Evolutionary conservation across 2,113 vertebrate genomes (phyloP).

Genomic region (Arenaria interpres): DNA sequence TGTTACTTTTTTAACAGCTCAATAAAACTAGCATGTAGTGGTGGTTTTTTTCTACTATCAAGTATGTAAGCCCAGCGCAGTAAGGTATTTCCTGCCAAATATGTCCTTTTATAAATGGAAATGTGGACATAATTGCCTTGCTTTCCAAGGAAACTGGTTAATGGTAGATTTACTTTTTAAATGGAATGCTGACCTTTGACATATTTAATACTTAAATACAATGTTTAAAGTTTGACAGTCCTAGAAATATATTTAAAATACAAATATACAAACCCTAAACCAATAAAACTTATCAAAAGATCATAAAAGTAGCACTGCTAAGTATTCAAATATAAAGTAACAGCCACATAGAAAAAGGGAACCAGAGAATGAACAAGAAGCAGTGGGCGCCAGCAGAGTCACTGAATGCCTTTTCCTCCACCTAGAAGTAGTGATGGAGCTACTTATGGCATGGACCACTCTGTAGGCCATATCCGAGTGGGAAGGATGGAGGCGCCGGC

Average conservation of each 20-base stretch:
- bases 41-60: background rate
- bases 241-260: background rate
- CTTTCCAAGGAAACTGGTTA: background rate
- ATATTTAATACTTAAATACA: background rate
- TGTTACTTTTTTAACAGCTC: background rate
- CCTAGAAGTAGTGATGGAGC: background rate
- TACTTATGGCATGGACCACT: background rate
- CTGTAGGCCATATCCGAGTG: accelerated
- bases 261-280: background rate
- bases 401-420: background rate
- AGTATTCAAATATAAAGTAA: background rate
- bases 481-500: background rate
- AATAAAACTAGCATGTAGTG: background rate
- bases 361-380: background rate
- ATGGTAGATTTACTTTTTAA: background rate
- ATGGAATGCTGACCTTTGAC: background rate
- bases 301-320: background rate
- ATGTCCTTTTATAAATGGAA: background rate
- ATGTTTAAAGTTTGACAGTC: background rate
- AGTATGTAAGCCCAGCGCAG: background rate
- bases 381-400: background rate
- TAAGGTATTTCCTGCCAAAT: background rate
- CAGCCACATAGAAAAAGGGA: background rate
- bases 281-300: background rate
- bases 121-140: background rate